Base-by-base conservation (phyloP, 2,797 vertebrate species). In the Parauchenoglanis punctatus region DNA sequence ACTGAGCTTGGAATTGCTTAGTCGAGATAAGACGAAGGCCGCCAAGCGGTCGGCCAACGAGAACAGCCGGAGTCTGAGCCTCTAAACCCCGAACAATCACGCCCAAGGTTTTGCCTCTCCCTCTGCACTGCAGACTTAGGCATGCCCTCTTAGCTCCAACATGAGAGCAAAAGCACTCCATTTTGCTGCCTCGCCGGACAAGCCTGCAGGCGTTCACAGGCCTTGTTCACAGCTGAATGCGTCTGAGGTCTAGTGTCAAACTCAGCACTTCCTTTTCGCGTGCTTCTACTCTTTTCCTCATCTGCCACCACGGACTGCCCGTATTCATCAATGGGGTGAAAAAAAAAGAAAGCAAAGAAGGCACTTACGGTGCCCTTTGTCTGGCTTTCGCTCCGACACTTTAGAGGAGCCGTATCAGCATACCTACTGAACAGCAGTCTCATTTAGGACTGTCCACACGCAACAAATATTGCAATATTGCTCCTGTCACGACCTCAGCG, bases 211-310 rank as follows among this genome's bases (percentile, higher is more conserved):
- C 78, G 87, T 89, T 86, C 84, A 81, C n/a, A 28, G 7, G 46
- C 82, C 61, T 70, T 68, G 40, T n/a, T 70, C 84, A 86, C 87
- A 88, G 86, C 68, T 86, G 85, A 89, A 18, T 44, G 85, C 18
- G 46, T 46, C 80, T 76, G 31, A 85, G 84, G 81, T 78, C 85
- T 85, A 67, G 63, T 54, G 87, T 85, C 80, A 65, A 83, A 31
- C 85, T 86, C 75, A 81, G 85, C 73, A 81, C 80, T 89, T 87
- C 67, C 40, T 83, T 89, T 87, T 87, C 80, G 77, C 65, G 72
- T 59, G 46, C 81, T 52, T 78, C 83, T 28, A 2, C 59, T 61
- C 28, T 31, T 54, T n/a, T 68, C 46, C 40, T 76, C 35, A 78
- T 56, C 78, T 20, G 54, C 63, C 40, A 17, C 17, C 44, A 49